Percentiles rank a stretch among this genome's conserved stretches.
Conservation (phyloP, 2,888 invertebrate species). For the Nomada ruficornis region DNA sequence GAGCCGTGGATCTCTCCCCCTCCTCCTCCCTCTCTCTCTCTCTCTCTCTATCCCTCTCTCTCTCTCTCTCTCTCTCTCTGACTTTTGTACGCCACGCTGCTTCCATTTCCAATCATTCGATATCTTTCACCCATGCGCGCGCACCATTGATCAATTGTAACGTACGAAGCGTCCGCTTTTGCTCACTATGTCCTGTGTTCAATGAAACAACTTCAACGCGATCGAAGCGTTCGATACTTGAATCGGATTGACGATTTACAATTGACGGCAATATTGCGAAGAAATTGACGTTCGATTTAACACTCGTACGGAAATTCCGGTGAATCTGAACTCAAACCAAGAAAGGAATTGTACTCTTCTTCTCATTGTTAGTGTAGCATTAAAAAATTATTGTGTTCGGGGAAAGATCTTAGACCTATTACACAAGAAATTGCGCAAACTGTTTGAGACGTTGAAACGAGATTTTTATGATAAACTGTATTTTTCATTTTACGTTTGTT, state of each 20-base stretch:
- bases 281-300: too few relatives aligned
- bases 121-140: conserved; percentile 18
- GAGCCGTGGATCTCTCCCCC: background rate
- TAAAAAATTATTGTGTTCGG: too few relatives aligned
- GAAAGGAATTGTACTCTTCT: too few relatives aligned
- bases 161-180: conserved; percentile 20
- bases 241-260: background rate
- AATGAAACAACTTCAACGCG: background rate
- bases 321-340: too few relatives aligned
- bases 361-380: too few relatives aligned
- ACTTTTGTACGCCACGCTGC: background rate
- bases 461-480: too few relatives aligned
- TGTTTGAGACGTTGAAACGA: too few relatives aligned
- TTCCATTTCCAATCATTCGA: conserved; percentile 13
- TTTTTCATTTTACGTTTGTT: too few relatives aligned
- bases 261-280: too few relatives aligned
- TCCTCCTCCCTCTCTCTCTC: background rate
- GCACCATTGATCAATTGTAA: background rate
- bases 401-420: too few relatives aligned
- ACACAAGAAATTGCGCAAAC: too few relatives aligned
- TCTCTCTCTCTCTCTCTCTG: background rate
- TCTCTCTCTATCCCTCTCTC: background rate
- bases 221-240: background rate
- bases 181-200: background rate
- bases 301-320: too few relatives aligned